Conservation (phyloP, 2,113 vertebrate genomes). For the Physeter macrocephalus region DNA sequence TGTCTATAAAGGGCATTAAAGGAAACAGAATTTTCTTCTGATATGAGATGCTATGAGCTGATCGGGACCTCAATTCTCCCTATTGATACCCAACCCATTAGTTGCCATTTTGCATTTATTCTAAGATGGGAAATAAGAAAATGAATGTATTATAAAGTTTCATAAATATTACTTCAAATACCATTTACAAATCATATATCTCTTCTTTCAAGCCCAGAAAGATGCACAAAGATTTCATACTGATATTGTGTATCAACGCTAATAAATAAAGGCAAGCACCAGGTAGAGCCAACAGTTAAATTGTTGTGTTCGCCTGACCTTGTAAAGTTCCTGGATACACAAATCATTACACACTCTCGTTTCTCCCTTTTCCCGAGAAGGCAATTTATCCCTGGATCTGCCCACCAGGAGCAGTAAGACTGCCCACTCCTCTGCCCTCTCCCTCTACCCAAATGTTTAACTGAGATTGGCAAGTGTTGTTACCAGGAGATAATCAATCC, state of each 20-base stretch:
- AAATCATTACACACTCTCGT: not conserved
- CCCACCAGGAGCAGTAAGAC: not conserved
- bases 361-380: not conserved
- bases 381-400: not conserved
- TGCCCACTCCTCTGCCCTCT: not conserved
- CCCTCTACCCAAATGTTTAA: not conserved
- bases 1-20: not conserved
- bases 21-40: constrained; percentile 9
- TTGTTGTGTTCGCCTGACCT: not conserved
- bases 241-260: not conserved
- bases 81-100: not conserved
- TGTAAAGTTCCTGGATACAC: not conserved
- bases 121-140: not conserved
- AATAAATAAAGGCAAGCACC: not conserved
- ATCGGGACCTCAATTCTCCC: not conserved
- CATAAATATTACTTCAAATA: not conserved
- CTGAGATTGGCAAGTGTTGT: not conserved
- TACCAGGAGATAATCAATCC: not conserved
- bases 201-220: not conserved
- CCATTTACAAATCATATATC: not conserved
- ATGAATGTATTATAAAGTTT: not conserved
- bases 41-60: not conserved
- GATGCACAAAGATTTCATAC: not conserved
- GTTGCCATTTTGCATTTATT: not conserved
- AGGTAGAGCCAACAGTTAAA: not conserved